Percentiles rank a stretch among this genome's conserved stretches.
These are phyloP conservation scores for Drosophila subobscura DNA, from an alignment of 1,140 invertebrate genomes.

Conservation along the genomic window DNA sequence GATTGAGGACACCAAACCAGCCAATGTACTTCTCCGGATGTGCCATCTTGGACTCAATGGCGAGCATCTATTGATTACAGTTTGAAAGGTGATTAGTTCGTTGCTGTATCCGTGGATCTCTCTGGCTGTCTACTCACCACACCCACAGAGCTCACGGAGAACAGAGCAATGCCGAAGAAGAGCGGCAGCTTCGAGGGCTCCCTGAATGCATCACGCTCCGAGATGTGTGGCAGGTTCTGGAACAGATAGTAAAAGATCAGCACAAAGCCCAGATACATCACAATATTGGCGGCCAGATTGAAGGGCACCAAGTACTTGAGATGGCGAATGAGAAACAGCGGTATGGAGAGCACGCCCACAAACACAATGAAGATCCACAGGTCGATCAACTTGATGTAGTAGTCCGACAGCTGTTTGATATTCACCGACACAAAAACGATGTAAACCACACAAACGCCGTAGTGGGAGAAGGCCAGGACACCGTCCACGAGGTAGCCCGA, in stretches of 20 bases:
- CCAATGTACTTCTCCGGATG: conserved; percentile 33
- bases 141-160: conserved; percentile 47
- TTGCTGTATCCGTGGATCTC: no score
- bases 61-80: conserved; percentile 27
- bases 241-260: conserved; percentile 42
- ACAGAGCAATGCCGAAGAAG: conserved; percentile 37
- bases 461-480: conserved; percentile 32
- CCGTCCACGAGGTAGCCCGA: conserved; percentile 15
- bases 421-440: conserved; percentile 33
- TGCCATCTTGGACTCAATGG: conserved; percentile 45
- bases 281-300: conserved; percentile 14
- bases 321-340: conserved; percentile 34
- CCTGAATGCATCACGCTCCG: not conserved
- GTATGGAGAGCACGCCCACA: conserved; percentile 13
- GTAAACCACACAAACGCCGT: conserved; percentile 34
- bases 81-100: no score
- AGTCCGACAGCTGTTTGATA: conserved; percentile 6
- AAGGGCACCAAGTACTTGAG: conserved; percentile 42
- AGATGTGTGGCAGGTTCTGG: conserved; percentile 14
- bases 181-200: not conserved
- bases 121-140: conserved; percentile 29
- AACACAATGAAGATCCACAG: conserved; percentile 10
- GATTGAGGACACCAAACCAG: conserved; percentile 26
- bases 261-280: conserved; percentile 21
- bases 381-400: not conserved